phyloP scores from a whole-genome alignment of 2,888 invertebrate species.

The Camponotus fellah region DNA sequence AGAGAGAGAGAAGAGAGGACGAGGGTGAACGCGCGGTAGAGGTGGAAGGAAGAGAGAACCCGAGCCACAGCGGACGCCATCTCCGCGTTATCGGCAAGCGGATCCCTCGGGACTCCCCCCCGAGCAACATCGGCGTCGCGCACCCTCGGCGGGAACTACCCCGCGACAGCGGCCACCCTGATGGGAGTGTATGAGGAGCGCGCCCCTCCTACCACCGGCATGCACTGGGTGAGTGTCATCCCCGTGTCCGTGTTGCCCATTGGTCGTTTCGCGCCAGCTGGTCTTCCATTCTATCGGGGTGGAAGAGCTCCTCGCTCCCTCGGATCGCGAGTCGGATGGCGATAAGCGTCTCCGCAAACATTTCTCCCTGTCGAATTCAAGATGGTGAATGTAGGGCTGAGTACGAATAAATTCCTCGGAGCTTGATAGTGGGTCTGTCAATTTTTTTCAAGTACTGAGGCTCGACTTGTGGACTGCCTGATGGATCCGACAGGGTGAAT shows the following conservation, averaged over 20 bases:
- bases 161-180: constrained; percentile 88
- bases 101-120: constrained; percentile 86
- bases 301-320: constrained; percentile 24
- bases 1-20: constrained; percentile 54
- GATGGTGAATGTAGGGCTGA: constrained; percentile 33
- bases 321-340: constrained; percentile 16
- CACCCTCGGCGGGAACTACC: constrained; percentile 84
- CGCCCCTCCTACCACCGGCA: constrained; percentile 92
- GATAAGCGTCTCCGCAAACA: constrained; percentile 30
- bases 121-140: constrained; percentile 82
- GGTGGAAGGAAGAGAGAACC: constrained; percentile 71
- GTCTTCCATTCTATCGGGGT: constrained; percentile 32
- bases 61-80: constrained; percentile 84
- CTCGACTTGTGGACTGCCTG: neutral
- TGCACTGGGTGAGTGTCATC: constrained; percentile 93
- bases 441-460: neutral
- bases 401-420: neutral
- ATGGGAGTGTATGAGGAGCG: constrained; percentile 97
- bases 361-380: constrained; percentile 38
- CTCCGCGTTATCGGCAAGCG: constrained; percentile 86
- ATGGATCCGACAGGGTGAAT: neutral
- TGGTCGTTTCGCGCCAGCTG: constrained; percentile 58
- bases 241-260: constrained; percentile 68
- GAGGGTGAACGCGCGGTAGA: constrained; percentile 62
- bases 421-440: neutral